These are phyloP conservation scores for Nothocercus julius DNA, from an alignment of 2,113 vertebrate genomes.

Conservation along the genomic window DNA sequence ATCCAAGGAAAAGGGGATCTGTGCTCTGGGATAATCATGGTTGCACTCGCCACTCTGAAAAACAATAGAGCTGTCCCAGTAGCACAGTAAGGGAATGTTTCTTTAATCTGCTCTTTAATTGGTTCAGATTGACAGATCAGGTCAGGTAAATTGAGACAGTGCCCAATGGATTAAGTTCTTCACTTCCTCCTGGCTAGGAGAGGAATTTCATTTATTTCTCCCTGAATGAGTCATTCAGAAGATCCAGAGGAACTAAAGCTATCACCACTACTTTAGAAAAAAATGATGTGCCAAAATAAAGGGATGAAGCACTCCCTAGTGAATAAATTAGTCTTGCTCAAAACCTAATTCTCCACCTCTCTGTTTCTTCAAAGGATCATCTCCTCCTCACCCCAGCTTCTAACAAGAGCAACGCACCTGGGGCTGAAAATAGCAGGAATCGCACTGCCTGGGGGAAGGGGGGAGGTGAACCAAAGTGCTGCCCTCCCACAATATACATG, in stretches of 20 bases:
- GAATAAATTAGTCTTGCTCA: neutral
- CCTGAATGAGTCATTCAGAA: neutral
- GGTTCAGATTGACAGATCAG: neutral
- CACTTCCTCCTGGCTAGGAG: neutral
- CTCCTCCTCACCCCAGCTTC: neutral
- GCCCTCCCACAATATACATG: neutral
- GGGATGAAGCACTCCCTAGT: neutral
- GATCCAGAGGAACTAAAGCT: neutral
- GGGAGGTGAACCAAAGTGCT: neutral
- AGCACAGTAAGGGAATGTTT: neutral
- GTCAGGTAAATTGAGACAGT: neutral
- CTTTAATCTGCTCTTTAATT: neutral
- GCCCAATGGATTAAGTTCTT: neutral
- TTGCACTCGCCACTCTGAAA: neutral
- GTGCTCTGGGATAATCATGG: neutral
- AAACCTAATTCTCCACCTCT: neutral
- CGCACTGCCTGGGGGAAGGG: neutral
- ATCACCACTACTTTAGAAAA: neutral
- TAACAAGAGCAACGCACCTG: neutral
- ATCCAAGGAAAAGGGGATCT: neutral
- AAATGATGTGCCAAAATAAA: neutral
- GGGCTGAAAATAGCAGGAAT: neutral
- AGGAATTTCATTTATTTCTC: conserved; percentile 6
- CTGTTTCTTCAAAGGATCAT: neutral
- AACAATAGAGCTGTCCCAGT: neutral